Percentiles rank a stretch among this genome's conserved stretches.
Evolutionary conservation across 2,113 vertebrate genomes (phyloP).

Genomic region (Pollachius pollachius): DNA sequence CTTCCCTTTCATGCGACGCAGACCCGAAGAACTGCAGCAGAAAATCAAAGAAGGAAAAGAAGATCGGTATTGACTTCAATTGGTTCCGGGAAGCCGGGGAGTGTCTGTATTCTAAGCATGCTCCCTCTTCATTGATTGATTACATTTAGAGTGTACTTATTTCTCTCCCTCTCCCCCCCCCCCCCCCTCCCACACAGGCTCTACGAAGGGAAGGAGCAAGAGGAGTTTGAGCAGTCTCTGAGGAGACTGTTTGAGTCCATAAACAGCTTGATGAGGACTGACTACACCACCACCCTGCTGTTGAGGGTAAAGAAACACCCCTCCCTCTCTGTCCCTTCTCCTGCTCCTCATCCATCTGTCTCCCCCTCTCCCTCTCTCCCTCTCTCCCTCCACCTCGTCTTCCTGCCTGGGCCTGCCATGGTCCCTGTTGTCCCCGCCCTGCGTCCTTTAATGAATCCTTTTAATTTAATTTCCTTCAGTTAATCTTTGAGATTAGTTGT

Average conservation of each 20-base stretch:
- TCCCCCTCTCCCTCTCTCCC: not conserved
- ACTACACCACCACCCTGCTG: slow-evolving; percentile 84
- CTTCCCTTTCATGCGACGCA: too few species aligned
- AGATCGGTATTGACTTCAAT: too few species aligned
- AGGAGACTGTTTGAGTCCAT: slow-evolving; percentile 94
- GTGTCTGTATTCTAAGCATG: not conserved
- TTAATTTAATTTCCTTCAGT: too few species aligned
- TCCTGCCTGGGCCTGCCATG: not conserved
- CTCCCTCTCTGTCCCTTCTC: too few species aligned
- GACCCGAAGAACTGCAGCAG: too few species aligned
- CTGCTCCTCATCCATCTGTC: not conserved
- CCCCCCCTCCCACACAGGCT: slow-evolving; percentile 76
- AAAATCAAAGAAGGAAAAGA: too few species aligned
- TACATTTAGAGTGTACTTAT: not conserved
- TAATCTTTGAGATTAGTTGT: too few species aligned
- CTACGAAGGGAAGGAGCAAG: slow-evolving; percentile 95
- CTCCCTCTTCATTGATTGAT: slow-evolving; percentile 1
- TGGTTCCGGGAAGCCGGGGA: too few species aligned
- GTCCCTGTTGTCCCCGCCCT: too few species aligned
- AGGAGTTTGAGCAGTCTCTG: slow-evolving; percentile 93
- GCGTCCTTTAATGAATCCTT: too few species aligned
- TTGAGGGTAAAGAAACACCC: slow-evolving; percentile 76
- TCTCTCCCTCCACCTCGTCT: not conserved
- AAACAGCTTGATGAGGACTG: slow-evolving; percentile 93
- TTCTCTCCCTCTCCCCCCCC: slow-evolving; percentile 32